Evolutionary conservation across 2,113 vertebrate species (phyloP).

Genomic region (Lynx canadensis): DNA sequence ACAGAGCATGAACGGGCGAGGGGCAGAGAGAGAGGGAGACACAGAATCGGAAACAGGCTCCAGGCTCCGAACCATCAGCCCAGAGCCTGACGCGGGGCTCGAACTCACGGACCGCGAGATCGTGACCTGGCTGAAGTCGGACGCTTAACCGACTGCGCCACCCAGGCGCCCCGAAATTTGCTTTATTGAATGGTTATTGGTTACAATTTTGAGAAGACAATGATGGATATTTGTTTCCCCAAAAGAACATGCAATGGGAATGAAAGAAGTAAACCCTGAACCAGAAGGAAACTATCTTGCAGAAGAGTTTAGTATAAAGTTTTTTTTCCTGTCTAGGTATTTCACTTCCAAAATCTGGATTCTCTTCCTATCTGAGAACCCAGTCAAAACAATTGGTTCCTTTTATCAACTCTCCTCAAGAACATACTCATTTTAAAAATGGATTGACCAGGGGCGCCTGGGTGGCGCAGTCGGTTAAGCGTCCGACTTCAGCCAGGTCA

Average conservation of each 20-base stretch:
- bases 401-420: background rate
- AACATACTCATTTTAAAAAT: background rate
- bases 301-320: background rate
- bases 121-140: no score
- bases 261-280: background rate
- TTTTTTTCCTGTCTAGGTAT: background rate
- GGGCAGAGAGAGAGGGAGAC: no score
- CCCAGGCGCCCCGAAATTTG: no score
- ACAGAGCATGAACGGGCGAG: no score
- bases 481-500: background rate
- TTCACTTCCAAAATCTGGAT: background rate
- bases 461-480: background rate
- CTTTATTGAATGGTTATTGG: background rate
- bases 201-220: background rate
- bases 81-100: no score
- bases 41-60: no score
- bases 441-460: background rate
- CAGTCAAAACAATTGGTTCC: background rate
- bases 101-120: no score
- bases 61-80: no score
- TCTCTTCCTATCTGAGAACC: slow-evolving; percentile 32
- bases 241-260: background rate
- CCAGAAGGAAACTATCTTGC: background rate
- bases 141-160: no score
- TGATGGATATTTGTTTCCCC: background rate